A percentile compares a stretch with the other conserved stretches of the same genome.
phyloP scores from a whole-genome alignment of 2,113 vertebrate species.

The Rutilus rutilus region DNA sequence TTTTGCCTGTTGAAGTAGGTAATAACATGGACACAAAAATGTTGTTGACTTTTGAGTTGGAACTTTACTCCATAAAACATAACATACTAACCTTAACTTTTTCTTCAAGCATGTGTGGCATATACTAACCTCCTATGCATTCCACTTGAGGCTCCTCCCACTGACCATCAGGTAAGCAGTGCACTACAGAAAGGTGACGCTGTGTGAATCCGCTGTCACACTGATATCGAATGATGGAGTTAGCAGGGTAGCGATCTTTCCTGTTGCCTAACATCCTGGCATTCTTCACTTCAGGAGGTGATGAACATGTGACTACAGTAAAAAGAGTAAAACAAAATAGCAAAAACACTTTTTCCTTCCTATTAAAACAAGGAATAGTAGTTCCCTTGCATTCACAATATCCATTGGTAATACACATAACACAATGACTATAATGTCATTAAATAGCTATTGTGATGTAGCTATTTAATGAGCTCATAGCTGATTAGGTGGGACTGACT shows the following conservation, averaged over 20 bases:
- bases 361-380: neutral
- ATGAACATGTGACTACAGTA: constrained; percentile 80
- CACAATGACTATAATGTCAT: neutral
- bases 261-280: constrained; percentile 82
- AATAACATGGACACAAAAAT: constrained; percentile 1
- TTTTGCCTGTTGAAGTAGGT: constrained; percentile 73
- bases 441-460: neutral
- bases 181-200: constrained; percentile 89
- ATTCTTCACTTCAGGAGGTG: constrained; percentile 84
- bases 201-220: constrained; percentile 85
- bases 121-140: constrained; percentile 85
- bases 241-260: constrained; percentile 84
- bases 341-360: neutral
- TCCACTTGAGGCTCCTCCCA: constrained; percentile 93
- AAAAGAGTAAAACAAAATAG: constrained; percentile 9
- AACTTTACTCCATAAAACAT: neutral
- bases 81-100: neutral
- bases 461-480: neutral
- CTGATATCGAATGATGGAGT: constrained; percentile 90
- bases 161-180: constrained; percentile 85
- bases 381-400: neutral
- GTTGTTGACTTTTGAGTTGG: constrained; percentile 57
- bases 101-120: neutral
- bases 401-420: neutral
- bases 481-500: neutral